Base-by-base conservation (phyloP, 1,140 invertebrate genomes). In the Danaus plexippus region DNA sequence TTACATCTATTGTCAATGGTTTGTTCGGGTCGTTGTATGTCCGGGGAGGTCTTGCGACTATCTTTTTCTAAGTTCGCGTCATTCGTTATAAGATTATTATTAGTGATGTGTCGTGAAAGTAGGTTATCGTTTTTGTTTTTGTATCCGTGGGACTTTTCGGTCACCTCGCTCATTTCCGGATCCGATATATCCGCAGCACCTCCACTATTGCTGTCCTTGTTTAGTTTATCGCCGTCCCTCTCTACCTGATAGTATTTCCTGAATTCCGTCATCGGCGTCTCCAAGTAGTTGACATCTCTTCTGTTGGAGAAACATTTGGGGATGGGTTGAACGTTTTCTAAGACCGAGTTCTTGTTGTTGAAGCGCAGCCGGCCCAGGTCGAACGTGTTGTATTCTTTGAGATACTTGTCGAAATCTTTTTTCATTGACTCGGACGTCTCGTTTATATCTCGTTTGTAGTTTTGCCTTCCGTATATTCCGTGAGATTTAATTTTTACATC, bases 181-280 rank as follows among this genome's bases (percentile, higher is more conserved):
- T 32, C 22, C 22, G 22, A 32, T 32, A 32, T 32, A 4, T 32
- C 22, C 22, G 22, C 22, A 32, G 7, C 22, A 32, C 1, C 2
- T 32, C 2, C 7, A 32, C 22, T 32, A 32, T 32, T 32, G 22
- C 22, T 6, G 7, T 32, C 22, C 22, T 32, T 32, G 22, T 32
- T 32, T 6, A 32, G 22, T 32, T 32, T 32, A 32, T 32, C 22
- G 22, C 7, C 1, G 22, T 32, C 22, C 7, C 22, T 32, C 5
- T 32, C 22, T 32, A 64, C 47, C 15, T 72, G 69, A 59, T 85
- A 85, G 9, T 80, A 54, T 62, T 84, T 86, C 56, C 80, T 75
- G 46, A 86, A 86, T 48, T 86, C 80, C 1, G 42, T 57, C 15
- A 86, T 50, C 0, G 80, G 78, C 8, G 71, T 81, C 59, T 78